These are phyloP conservation scores for Dasypus novemcinctus DNA, from an alignment of 2,113 vertebrate genomes.

Conservation along the genomic window DNA sequence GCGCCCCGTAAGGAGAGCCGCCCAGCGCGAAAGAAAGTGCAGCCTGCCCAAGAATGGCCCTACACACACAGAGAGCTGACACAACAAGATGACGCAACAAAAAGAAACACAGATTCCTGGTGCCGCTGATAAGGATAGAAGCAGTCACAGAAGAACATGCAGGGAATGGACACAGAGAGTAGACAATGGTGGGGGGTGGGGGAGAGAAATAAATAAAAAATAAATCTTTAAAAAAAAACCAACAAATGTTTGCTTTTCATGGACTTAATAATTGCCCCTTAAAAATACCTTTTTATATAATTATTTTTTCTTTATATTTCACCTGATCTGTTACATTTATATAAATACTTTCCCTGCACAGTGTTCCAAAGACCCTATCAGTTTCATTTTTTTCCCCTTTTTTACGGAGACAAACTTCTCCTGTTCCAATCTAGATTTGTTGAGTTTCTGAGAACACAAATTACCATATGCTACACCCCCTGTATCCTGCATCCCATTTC, in stretches of 20 bases:
- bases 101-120: too few relatives aligned
- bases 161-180: too few relatives aligned
- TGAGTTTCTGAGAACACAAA: not conserved
- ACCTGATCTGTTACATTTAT: not conserved
- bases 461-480: not conserved
- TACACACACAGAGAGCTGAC: too few relatives aligned
- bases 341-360: not conserved
- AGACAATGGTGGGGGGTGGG: too few relatives aligned
- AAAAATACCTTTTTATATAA: not conserved
- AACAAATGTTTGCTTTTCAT: not conserved
- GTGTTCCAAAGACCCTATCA: not conserved
- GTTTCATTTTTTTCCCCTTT: not conserved
- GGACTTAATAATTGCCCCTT: not conserved
- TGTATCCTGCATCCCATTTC: not conserved
- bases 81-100: too few relatives aligned
- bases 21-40: too few relatives aligned
- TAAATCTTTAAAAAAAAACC: too few relatives aligned
- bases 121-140: too few relatives aligned
- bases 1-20: too few relatives aligned
- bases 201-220: too few relatives aligned
- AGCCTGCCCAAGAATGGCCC: too few relatives aligned
- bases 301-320: not conserved
- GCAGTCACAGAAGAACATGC: too few relatives aligned
- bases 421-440: not conserved
- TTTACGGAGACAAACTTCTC: not conserved